Evolutionary conservation across 2,797 vertebrate species (phyloP), one percentile per base, ranked within the genome.

Genomic region (Cirrhinus molitorella): DNA sequence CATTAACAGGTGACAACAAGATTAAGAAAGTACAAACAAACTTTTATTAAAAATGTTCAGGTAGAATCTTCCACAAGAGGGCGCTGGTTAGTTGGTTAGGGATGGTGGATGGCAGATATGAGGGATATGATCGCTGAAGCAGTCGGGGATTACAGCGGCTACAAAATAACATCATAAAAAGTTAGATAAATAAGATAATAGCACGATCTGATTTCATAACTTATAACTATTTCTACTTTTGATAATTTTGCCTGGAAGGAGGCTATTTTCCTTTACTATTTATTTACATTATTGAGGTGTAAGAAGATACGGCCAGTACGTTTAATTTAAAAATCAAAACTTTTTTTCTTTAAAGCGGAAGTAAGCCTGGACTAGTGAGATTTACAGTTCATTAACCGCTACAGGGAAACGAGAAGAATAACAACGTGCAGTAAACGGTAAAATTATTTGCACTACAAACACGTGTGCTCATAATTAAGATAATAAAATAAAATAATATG

Each of bases 111-210:
- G 14, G 14, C 23, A 19, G 55, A 40, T 28, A 10, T 13, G 5
- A 37, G 53, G 21, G 37, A 8, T 9, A 23, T 19, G 16, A 17
- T 68, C 37, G 66, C 43, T 16, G 28, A 17, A 57, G 19, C 57
- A 11, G 53, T 10, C 31, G 1, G 11, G 19, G 10, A 14, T 72
- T 79, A 85, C 80, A 85, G 74, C 8, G 74, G 34, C 85, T 85
- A 31, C 12, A 85, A 79, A 57, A 74, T 13, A 79, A 49, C 13
- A 59, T 14, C 2, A 14, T 3, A 76, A n/a, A 28, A 70, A 23
- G 19, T 43, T 43, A 43, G 9, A 8, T 9, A 34, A 4, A 3
- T 67, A 21, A 40, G 14, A 55, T 2, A 34, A 12, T 16, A 75
- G 0, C 5, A 28, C 7, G 14, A 40, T 75, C 10, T 21, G 31